Conservation (phyloP, 2,797 vertebrate species). For the Somateria mollissima region DNA sequence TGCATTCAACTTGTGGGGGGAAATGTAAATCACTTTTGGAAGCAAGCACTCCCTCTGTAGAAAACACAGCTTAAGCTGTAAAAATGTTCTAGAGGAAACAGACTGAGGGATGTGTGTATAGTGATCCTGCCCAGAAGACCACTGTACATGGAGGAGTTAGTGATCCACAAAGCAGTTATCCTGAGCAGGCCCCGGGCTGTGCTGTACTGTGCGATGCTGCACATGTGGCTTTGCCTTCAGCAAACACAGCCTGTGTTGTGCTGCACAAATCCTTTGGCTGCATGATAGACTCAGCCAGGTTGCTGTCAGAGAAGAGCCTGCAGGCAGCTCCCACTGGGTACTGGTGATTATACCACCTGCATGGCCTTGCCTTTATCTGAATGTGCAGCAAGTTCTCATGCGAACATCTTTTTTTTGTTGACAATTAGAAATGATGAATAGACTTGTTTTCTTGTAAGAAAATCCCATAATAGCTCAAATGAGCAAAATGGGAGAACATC, state of each 20-base stretch:
- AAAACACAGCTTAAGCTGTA: not conserved
- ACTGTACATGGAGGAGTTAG: fast-evolving
- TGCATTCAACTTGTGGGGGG: not conserved
- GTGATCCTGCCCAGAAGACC: not conserved
- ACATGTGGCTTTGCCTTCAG: not conserved
- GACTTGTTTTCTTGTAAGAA: not conserved
- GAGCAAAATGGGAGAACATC: not conserved
- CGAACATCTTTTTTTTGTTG: not conserved
- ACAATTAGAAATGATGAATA: not conserved
- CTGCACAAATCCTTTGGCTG: not conserved
- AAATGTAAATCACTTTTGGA: not conserved
- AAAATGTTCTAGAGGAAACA: not conserved
- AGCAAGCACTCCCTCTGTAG: not conserved
- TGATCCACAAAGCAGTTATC: not conserved
- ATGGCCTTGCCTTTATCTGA: not conserved
- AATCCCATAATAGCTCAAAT: not conserved
- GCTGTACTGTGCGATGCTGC: not conserved
- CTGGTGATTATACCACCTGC: fast-evolving
- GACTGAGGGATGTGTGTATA: not conserved
- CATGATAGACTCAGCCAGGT: not conserved
- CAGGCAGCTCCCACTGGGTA: not conserved
- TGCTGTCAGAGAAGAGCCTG: not conserved
- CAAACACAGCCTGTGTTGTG: not conserved
- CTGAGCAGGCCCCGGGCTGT: not conserved
- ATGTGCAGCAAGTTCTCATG: not conserved